Base-by-base conservation (phyloP, 2,888 invertebrate species). In the Pinctada fucata region DNA sequence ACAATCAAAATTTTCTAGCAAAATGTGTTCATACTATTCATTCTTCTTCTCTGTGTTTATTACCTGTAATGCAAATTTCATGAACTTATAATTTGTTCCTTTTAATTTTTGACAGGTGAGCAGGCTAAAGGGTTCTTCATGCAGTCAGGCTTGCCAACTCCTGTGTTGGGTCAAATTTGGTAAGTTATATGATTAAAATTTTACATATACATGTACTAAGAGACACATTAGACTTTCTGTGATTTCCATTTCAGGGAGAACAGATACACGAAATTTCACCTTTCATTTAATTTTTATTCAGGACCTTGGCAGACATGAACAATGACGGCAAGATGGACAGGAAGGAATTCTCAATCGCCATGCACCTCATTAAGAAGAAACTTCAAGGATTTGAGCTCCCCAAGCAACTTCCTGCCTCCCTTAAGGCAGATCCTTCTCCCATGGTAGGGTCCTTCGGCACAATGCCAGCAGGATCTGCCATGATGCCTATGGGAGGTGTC, bases 301-400 rank as follows among this genome's bases (percentile, higher is more conserved):
- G 93, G 93, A 85, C 85, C 13, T 82, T 93, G 76, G 91, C 93
- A 52, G 93, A 93, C 83, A 88, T 92, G 84, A 91, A 92, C 82
- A 89, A 88, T 71, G 93, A 93, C 89, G 93, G 93, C 1, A 90
- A 91, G 80, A 91, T 93, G 91, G 92, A 92, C 87, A 89, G 89
- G 83, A 90, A 90, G 81, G 93, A 93, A 83, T 93, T 93, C 81
- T 91, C 92, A 47, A 92, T 93, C 75, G 92, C 93, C 75, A 91
- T 92, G 89, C 91, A 90, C 82, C 84, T 93, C n/a, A 92, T 93
- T 74, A 90, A 91, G 84, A 94, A 98, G 82, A 98, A 98, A 93
- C 94, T 99, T 13, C 95, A 97, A 76, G 97, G 98, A 3, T 95
- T 96, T 89, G 97, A 98, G 91, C 94, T 99, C 75, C 99, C 99